These are phyloP conservation scores for Tapirus indicus DNA, from an alignment of 2,797 vertebrate genomes.

Conservation along the genomic window DNA sequence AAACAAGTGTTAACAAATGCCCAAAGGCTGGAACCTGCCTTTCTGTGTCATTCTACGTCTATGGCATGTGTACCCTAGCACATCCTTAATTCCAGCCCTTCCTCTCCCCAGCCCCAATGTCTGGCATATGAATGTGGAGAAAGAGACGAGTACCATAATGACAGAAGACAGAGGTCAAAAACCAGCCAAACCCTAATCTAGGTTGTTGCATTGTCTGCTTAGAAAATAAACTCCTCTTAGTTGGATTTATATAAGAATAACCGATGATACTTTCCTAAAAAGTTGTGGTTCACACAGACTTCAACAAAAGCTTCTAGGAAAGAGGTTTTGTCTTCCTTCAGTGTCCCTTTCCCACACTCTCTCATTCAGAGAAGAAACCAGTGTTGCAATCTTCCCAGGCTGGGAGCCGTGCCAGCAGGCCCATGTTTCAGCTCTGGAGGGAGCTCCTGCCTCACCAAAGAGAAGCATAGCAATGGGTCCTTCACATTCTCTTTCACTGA, in stretches of 20 bases:
- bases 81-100: background rate
- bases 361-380: background rate
- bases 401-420: accelerated
- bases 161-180: background rate
- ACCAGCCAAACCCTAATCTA: background rate
- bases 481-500: background rate
- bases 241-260: background rate
- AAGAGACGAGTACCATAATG: background rate
- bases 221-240: background rate
- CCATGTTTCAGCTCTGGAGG: conserved; percentile 14
- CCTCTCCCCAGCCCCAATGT: too few relatives aligned
- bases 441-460: background rate
- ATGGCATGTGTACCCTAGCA: background rate
- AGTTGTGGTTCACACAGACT: background rate
- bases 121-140: background rate
- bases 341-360: background rate
- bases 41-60: background rate
- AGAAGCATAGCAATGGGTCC: accelerated
- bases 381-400: too few relatives aligned
- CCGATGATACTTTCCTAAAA: background rate
- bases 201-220: background rate
- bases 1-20: background rate
- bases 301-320: background rate
- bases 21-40: background rate
- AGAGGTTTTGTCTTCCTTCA: background rate